Conservation (phyloP, 2,888 invertebrate species). For the Synanthedon formicaeformis region DNA sequence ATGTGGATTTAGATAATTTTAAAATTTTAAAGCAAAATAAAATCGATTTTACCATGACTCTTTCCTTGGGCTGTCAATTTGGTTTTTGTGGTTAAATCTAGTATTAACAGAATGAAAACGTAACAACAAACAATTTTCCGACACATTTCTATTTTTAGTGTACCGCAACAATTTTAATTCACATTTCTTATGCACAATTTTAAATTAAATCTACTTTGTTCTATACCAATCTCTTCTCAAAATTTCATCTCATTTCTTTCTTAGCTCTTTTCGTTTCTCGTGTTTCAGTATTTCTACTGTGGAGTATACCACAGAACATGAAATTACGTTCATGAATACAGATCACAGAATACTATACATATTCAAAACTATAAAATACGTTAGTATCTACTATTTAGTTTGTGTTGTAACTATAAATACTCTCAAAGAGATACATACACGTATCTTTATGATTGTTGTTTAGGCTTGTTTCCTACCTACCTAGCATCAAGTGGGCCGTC, state of each 20-base stretch:
- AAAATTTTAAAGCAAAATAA: constrained; percentile 6
- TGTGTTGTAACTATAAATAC: too few relatives aligned
- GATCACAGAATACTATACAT: too few relatives aligned
- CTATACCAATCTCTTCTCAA: constrained; percentile 14
- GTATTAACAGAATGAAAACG: constrained; percentile 75
- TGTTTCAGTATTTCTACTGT: too few relatives aligned
- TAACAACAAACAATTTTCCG: constrained; percentile 73
- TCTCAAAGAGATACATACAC: too few relatives aligned
- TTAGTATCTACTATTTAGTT: too few relatives aligned
- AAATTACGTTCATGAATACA: too few relatives aligned
- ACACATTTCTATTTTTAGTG: constrained; percentile 55
- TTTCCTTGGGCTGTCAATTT: constrained; percentile 79
- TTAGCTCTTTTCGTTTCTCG: constrained; percentile 8
- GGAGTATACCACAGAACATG: too few relatives aligned
- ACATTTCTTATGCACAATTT: constrained; percentile 46
- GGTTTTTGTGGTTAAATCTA: constrained; percentile 76
- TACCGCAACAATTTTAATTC: constrained; percentile 31
- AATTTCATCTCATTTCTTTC: constrained; percentile 13
- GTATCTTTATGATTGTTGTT: too few relatives aligned
- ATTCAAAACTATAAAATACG: too few relatives aligned
- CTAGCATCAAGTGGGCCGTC: too few relatives aligned
- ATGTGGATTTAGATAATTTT: not conserved
- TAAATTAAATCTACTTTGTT: constrained; percentile 6
- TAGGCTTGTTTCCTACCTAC: too few relatives aligned
- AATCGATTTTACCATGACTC: constrained; percentile 77